Conservation (phyloP, 2,888 invertebrate species). For the Noctua janthina region DNA sequence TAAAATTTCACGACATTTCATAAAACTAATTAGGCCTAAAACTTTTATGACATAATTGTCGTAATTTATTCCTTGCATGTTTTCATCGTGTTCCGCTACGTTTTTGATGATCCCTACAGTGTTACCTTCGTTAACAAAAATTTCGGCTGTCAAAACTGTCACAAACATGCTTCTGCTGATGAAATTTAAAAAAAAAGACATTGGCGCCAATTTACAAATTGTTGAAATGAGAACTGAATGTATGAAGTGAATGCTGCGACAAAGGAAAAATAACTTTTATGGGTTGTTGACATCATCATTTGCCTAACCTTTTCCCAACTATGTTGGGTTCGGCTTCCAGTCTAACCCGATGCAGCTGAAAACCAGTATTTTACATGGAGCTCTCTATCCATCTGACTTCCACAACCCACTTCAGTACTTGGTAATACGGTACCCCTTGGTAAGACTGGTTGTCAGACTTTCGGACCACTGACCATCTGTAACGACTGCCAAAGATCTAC, state of each 20-base stretch:
- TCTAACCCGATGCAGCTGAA: background rate
- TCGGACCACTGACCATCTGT: background rate
- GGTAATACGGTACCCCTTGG: background rate
- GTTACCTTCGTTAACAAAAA: conserved; percentile 22
- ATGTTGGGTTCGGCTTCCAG: background rate
- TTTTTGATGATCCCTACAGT: background rate
- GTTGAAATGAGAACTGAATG: background rate
- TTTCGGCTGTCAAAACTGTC: conserved; percentile 29
- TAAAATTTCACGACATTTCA: conserved; percentile 14
- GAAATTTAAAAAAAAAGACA: background rate
- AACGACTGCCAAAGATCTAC: background rate
- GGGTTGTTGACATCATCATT: background rate
- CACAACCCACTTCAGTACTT: background rate
- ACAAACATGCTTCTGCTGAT: conserved; percentile 6
- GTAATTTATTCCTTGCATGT: conserved; percentile 32
- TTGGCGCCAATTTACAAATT: background rate
- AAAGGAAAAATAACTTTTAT: background rate
- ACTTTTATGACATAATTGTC: conserved; percentile 31
- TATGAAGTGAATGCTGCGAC: background rate
- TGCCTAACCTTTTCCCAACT: background rate
- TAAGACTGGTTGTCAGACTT: background rate
- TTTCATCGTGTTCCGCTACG: background rate
- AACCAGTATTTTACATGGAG: background rate
- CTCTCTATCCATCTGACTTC: background rate
- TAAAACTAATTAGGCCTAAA: conserved; percentile 33